These are phyloP conservation scores for Zaprionus taronus DNA, from an alignment of 1,140 invertebrate genomes.

Conservation along the genomic window DNA sequence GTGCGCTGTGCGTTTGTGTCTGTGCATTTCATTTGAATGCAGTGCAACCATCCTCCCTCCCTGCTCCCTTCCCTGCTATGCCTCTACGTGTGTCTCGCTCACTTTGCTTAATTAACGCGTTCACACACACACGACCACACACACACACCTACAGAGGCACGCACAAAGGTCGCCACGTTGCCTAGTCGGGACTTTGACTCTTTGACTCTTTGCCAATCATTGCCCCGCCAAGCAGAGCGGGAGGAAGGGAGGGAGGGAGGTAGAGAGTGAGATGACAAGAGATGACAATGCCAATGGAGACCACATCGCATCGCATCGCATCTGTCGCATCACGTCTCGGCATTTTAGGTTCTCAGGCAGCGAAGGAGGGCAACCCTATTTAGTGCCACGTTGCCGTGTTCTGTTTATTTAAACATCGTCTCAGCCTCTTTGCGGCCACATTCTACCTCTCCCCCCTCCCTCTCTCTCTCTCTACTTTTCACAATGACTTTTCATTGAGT, in stretches of 20 bases:
- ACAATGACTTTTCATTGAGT: conserved; percentile 73
- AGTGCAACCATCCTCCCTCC: conserved; percentile 23
- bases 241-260: too few relatives aligned
- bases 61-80: conserved; percentile 14
- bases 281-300: conserved; percentile 71
- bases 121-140: conserved; percentile 42
- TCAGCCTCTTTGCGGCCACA: neutral
- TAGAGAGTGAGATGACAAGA: conserved; percentile 4
- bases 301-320: conserved; percentile 37
- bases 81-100: conserved; percentile 72
- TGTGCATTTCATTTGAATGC: conserved; percentile 79
- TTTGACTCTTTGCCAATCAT: conserved; percentile 81
- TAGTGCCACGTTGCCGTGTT: conserved; percentile 55
- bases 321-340: conserved; percentile 73
- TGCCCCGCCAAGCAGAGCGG: conserved; percentile 42
- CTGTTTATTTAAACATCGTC: conserved; percentile 68
- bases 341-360: conserved; percentile 62
- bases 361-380: conserved; percentile 45
- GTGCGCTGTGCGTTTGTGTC: conserved; percentile 51
- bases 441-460: neutral
- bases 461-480: neutral
- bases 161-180: conserved; percentile 69
- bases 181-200: conserved; percentile 69
- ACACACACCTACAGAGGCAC: conserved; percentile 16
- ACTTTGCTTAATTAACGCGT: conserved; percentile 81